Percentiles rank a stretch among this genome's conserved stretches.
Evolutionary conservation across 2,797 vertebrate species (phyloP).

Genomic region (Lycodopsis pacificus): DNA sequence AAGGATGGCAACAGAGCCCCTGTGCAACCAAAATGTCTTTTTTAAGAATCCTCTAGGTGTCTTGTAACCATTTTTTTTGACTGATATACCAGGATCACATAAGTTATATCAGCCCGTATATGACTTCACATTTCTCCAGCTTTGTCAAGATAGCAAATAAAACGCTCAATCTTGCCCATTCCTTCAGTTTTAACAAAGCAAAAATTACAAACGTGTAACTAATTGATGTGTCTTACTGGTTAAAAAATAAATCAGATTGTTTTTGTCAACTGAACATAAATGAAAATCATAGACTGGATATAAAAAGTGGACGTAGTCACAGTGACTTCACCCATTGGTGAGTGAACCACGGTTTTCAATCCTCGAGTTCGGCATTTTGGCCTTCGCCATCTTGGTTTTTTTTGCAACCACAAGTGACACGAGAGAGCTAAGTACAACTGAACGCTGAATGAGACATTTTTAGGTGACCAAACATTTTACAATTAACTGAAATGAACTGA

Average conservation of each 20-base stretch:
- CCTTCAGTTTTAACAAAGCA: not conserved
- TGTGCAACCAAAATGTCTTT: not conserved
- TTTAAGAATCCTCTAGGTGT: not conserved
- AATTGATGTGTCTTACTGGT: not conserved
- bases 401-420: not conserved
- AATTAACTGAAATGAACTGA: too few relatives aligned
- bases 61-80: not conserved
- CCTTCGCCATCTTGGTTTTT: not conserved
- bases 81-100: not conserved
- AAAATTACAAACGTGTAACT: not conserved
- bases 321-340: not conserved
- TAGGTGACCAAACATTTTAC: too few relatives aligned
- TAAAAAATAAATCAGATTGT: not conserved
- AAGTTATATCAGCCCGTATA: not conserved
- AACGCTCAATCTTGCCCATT: not conserved
- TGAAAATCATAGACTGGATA: not conserved
- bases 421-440: too few relatives aligned
- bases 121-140: not conserved
- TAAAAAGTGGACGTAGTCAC: not conserved
- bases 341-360: not conserved
- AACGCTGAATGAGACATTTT: not conserved
- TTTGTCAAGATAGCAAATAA: not conserved
- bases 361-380: not conserved
- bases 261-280: not conserved
- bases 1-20: not conserved